A percentile compares a stretch with the other conserved stretches of the same genome.
Conservation (phyloP, 1,140 invertebrate genomes). For the Arctopsyche grandis region DNA sequence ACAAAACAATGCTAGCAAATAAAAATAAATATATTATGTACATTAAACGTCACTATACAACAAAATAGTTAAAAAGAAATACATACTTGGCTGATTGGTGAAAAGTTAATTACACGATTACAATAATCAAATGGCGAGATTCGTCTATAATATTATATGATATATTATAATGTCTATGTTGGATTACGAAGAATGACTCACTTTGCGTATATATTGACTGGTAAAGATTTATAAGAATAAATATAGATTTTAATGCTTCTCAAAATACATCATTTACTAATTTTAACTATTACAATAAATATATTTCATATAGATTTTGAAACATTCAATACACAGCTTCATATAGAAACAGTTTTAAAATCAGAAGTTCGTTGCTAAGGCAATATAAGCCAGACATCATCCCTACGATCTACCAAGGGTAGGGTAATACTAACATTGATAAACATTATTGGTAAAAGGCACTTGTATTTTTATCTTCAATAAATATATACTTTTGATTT, state of each 20-base stretch:
- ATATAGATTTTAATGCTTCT: slow-evolving; percentile 36
- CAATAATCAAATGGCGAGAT: neutral
- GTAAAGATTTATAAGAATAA: slow-evolving; percentile 42
- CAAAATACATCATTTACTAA: slow-evolving; percentile 24
- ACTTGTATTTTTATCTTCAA: slow-evolving; percentile 41
- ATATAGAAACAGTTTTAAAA: slow-evolving; percentile 30
- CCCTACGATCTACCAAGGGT: slow-evolving; percentile 41
- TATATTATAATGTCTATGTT: neutral
- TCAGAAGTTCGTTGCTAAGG: slow-evolving; percentile 51
- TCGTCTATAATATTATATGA: neutral
- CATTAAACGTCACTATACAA: neutral
- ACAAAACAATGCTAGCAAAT: slow-evolving; percentile 3
- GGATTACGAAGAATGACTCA: slow-evolving; percentile 19
- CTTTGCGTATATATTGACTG: slow-evolving; percentile 24
- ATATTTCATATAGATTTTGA: slow-evolving; percentile 12
- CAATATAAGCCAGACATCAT: slow-evolving; percentile 48
- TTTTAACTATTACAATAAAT: slow-evolving; percentile 25
- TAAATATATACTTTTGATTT: slow-evolving; percentile 2
- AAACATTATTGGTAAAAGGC: slow-evolving; percentile 50
- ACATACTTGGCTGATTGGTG: neutral
- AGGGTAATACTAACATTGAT: slow-evolving; percentile 44
- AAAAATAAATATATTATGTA: slow-evolving; percentile 1
- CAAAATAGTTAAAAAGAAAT: neutral
- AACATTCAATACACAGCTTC: slow-evolving; percentile 31
- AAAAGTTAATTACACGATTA: neutral